These are phyloP conservation scores for Apamea sordens DNA, from an alignment of 2,888 invertebrate genomes.

Conservation along the genomic window DNA sequence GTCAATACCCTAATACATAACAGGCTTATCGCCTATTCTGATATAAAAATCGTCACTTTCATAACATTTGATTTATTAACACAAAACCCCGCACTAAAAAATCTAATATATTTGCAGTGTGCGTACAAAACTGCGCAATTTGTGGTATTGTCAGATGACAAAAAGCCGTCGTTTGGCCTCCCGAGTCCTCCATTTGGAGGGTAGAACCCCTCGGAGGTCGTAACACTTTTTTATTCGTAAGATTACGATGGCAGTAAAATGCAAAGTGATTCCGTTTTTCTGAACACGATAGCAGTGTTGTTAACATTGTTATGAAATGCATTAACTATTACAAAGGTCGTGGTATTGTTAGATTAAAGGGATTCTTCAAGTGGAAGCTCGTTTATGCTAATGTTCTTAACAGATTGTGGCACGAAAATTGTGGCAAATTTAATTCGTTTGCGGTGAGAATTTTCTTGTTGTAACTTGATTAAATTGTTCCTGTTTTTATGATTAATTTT, in stretches of 20 bases:
- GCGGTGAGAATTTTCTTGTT: not conserved
- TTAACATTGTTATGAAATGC: constrained; percentile 65
- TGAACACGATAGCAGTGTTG: constrained; percentile 63
- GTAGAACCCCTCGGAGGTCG: constrained; percentile 71
- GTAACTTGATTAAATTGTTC: not conserved
- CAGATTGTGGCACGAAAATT: constrained; percentile 6
- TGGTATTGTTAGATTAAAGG: constrained; percentile 23
- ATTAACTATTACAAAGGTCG: constrained; percentile 29
- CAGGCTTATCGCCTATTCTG: not conserved
- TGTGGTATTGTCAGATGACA: constrained; percentile 82
- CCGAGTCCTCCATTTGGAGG: constrained; percentile 71
- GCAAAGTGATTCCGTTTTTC: constrained; percentile 80
- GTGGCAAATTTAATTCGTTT: not conserved
- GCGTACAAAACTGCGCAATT: constrained; percentile 73
- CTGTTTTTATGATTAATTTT: not conserved
- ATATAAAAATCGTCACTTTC: constrained; percentile 1
- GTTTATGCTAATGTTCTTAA: constrained; percentile 14
- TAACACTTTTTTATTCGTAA: constrained; percentile 80
- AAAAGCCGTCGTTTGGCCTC: constrained; percentile 78
- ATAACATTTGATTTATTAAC: constrained; percentile 48
- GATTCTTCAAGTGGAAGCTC: constrained; percentile 7
- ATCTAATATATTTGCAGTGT: constrained; percentile 45
- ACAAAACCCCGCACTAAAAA: constrained; percentile 42
- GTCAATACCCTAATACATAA: constrained; percentile 32
- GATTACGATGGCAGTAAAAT: constrained; percentile 82